Base-by-base conservation (phyloP, 2,888 invertebrate species). In the Latrodectus elegans region DNA sequence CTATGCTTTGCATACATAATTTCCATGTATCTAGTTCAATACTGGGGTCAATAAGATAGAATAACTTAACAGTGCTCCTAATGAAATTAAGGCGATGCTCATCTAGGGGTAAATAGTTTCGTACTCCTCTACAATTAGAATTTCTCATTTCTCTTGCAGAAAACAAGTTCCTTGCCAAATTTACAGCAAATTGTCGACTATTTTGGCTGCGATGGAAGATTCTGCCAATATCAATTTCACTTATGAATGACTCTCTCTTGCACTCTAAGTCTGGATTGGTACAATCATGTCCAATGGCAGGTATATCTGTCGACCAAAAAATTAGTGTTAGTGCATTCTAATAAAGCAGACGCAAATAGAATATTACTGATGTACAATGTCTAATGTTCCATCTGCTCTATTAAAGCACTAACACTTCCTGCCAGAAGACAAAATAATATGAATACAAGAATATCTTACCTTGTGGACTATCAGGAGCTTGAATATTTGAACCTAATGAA, bases 1-100 rank as follows among this genome's bases (percentile, higher is more conserved):
- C 89, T 17, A 89, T 89, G 71, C 89, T 89, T 76, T 89, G 89
- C 74, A 88, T 82, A 74, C 89, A 89, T 26, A 89, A 77, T 80
- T 89, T 89, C 89, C 89, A 89, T 17, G 83, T 73, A 67, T 89
- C 87, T 11, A 73, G 75, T 26, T 79, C 83, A 60, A 81, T 65
- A 53, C 38, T 75, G 12, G 75, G 83, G 53, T 88, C 76, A 79
- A 89, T 65, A 49, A 79, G 17, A 67, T 87, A 89, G n/a, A 86
- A 89, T 17, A 74, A 49, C 55, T 82, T 65, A 17, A 89, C 84
- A 3, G 87, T 67, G 26, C 64, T 55, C 22, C 80, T 70, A 65
- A 89, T 87, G 65, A 87, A 89, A 76, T 64, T 74, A 49, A 89
- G 82, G 64, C 80, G 83, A 64, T 53, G 55, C 68, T 84, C 80